phyloP scores from a whole-genome alignment of 2,888 invertebrate species.

The Agonum fuliginosum region DNA sequence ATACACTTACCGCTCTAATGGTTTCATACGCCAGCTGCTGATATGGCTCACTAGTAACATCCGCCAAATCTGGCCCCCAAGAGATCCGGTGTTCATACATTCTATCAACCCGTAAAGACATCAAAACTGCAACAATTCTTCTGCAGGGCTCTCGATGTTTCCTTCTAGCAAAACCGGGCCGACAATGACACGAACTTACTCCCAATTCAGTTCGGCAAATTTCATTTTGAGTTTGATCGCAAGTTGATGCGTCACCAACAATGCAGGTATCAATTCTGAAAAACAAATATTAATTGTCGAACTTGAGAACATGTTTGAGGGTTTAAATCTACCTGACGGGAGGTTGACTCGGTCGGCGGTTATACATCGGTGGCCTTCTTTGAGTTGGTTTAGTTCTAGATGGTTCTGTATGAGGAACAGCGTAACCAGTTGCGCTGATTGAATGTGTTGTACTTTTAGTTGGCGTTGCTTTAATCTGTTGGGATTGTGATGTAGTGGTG shows the following conservation, averaged over 20 bases:
- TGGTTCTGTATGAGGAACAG: conserved; percentile 78
- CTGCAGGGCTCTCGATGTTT: conserved; percentile 86
- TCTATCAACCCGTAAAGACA: conserved; percentile 88
- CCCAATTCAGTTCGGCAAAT: conserved; percentile 90
- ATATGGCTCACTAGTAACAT: conserved; percentile 87
- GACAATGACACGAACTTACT: conserved; percentile 91
- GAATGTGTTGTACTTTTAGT: conserved; percentile 71
- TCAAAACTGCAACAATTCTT: conserved; percentile 84
- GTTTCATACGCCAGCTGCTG: conserved; percentile 90
- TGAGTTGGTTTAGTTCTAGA: conserved; percentile 71
- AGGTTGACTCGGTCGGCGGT: conserved; percentile 80
- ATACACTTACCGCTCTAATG: conserved; percentile 84
- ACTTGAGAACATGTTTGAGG: neutral
- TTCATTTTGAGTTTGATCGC: conserved; percentile 91
- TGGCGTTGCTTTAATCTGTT: conserved; percentile 66
- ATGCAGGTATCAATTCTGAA: conserved; percentile 92
- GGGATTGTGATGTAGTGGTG: conserved; percentile 71
- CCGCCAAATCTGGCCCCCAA: conserved; percentile 85
- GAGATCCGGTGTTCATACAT: conserved; percentile 86
- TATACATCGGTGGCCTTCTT: conserved; percentile 76
- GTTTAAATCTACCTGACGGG: conserved; percentile 76
- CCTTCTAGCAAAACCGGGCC: conserved; percentile 84
- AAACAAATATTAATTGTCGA: conserved; percentile 41
- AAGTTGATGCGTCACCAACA: conserved; percentile 93
- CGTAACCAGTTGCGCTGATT: conserved; percentile 79